Percentiles rank a stretch among this genome's conserved stretches.
Conservation (phyloP, 2,113 vertebrate species). For the Oncorhynchus clarkii region DNA sequence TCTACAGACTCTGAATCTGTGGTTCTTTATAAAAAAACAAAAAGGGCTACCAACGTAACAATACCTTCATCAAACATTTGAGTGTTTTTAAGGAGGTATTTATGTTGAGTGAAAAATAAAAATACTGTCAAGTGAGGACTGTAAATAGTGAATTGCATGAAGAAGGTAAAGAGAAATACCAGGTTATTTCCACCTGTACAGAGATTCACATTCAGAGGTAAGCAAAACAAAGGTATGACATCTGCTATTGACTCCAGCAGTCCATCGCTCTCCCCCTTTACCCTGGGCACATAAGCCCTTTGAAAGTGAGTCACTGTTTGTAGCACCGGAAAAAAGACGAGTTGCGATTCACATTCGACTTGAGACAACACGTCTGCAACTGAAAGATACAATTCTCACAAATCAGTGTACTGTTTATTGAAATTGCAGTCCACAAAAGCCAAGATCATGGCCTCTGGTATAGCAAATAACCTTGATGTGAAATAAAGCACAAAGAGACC, state of each 20-base stretch:
- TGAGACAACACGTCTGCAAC: conserved; percentile 5
- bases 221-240: background rate
- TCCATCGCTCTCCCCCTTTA: background rate
- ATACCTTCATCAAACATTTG: background rate
- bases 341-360: conserved; percentile 44
- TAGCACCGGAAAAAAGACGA: conserved; percentile 15
- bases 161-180: background rate
- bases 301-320: conserved; percentile 9
- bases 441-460: background rate
- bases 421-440: background rate
- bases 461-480: background rate
- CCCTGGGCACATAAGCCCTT: background rate
- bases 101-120: conserved; percentile 6
- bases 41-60: background rate
- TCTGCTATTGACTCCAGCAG: background rate
- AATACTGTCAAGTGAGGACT: conserved; percentile 11
- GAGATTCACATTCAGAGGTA: conserved; percentile 18
- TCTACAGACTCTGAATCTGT: background rate
- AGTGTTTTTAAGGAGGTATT: conserved; percentile 29
- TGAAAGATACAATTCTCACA: background rate
- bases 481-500: conserved; percentile 7
- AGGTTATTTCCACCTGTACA: background rate
- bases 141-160: conserved; percentile 16
- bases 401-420: background rate
- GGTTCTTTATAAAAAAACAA: background rate